Conservation (phyloP, 2,888 invertebrate species). For the Camptogramma bilineatum region DNA sequence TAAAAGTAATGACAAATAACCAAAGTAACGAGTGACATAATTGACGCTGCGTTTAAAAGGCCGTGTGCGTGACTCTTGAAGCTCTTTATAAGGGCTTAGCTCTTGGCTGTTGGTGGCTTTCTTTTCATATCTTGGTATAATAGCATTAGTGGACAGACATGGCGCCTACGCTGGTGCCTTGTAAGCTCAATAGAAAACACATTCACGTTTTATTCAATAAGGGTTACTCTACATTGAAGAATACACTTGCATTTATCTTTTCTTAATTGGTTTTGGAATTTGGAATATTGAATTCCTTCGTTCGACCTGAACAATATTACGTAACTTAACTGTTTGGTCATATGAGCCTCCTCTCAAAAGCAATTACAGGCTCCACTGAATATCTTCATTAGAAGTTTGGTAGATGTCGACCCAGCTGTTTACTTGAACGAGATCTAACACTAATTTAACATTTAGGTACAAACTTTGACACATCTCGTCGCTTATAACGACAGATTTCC, state of each 20-base stretch:
- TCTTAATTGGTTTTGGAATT: background rate
- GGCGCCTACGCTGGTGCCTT: constrained; percentile 43
- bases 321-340: constrained; percentile 12
- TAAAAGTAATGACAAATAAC: constrained; percentile 39
- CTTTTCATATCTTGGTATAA: constrained; percentile 49
- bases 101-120: constrained; percentile 44
- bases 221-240: background rate
- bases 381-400: constrained; percentile 29
- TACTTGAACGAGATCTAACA: constrained; percentile 4
- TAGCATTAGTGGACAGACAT: constrained; percentile 49
- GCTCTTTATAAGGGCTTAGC: constrained; percentile 27
- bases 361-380: constrained; percentile 29
- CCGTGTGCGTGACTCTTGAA: constrained; percentile 41
- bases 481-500: background rate
- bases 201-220: constrained; percentile 32
- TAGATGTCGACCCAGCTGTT: constrained; percentile 14
- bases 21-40: constrained; percentile 40
- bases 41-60: constrained; percentile 39
- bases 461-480: background rate
- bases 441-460: background rate
- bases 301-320: constrained; percentile 1
- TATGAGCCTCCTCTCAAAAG: constrained; percentile 18
- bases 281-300: background rate
- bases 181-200: constrained; percentile 35
- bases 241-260: background rate